Percentiles rank a stretch among this genome's conserved stretches.
Evolutionary conservation across 2,888 invertebrate species (phyloP).

Genomic region (Myathropa florea): DNA sequence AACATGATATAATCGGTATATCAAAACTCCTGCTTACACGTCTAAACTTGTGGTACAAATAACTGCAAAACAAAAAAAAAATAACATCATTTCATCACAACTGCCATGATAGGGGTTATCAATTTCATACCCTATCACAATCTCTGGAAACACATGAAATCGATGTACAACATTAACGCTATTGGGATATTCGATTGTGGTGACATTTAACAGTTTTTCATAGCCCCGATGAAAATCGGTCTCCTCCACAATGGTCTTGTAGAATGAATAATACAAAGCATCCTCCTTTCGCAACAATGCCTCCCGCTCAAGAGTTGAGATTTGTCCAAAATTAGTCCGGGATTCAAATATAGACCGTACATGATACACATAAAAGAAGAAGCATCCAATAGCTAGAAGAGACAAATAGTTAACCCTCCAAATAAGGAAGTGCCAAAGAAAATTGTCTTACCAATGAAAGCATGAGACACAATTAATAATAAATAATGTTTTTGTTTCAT

Average conservation of each 20-base stretch:
- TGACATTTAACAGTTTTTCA: constrained; percentile 85
- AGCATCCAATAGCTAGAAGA: constrained; percentile 82
- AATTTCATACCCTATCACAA: constrained; percentile 80
- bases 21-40: constrained; percentile 62
- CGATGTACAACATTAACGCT: constrained; percentile 90
- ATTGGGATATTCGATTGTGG: constrained; percentile 90
- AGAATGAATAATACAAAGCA: constrained; percentile 95
- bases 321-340: constrained; percentile 90
- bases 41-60: constrained; percentile 75
- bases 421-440: constrained; percentile 4
- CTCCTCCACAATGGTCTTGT: constrained; percentile 89
- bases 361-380: constrained; percentile 85
- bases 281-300: constrained; percentile 93
- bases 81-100: not conserved
- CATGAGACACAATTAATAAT: constrained; percentile 77
- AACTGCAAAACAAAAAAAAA: constrained; percentile 72
- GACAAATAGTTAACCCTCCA: not conserved
- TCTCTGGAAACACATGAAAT: constrained; percentile 93
- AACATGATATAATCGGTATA: constrained; percentile 78
- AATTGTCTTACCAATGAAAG: constrained; percentile 77
- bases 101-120: not conserved
- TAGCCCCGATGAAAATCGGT: constrained; percentile 84
- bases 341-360: constrained; percentile 88
- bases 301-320: constrained; percentile 90
- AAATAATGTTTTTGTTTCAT: constrained; percentile 77